Conservation (phyloP, 2,113 vertebrate species). For the Leucosticte australis region DNA sequence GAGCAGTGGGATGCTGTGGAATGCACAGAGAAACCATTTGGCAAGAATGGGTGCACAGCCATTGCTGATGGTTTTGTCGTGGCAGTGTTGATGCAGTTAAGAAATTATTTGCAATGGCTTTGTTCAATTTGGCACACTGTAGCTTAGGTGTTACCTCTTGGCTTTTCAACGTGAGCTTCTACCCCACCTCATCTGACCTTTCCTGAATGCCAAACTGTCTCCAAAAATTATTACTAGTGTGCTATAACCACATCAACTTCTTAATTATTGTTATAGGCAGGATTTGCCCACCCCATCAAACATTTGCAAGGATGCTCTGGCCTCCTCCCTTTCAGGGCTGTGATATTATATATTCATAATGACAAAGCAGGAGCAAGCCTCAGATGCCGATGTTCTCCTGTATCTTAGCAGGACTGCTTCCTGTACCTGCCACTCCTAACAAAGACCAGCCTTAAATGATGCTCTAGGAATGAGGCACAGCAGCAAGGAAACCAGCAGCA, state of each 20-base stretch:
- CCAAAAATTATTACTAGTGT: not conserved
- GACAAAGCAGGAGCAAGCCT: conserved; percentile 13
- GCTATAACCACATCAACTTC: not conserved
- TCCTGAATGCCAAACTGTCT: not conserved
- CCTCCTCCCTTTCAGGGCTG: not conserved
- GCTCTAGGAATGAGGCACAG: not conserved
- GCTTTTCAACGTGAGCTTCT: not conserved
- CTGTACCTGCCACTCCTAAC: not conserved
- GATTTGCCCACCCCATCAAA: not conserved
- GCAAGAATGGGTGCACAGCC: not conserved
- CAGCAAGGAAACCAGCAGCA: not conserved
- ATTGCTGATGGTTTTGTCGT: not conserved
- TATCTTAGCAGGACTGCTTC: not conserved
- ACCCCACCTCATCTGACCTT: not conserved
- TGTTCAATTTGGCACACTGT: not conserved
- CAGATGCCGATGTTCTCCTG: not conserved
- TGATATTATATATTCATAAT: not conserved
- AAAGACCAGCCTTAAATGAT: not conserved
- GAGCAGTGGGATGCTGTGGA: not conserved
- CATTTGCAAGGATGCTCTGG: not conserved
- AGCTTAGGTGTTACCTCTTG: not conserved
- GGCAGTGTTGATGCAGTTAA: not conserved
- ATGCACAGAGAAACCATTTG: not conserved
- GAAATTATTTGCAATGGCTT: not conserved
- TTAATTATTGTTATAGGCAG: not conserved